Conservation (phyloP, 1,140 invertebrate species). For the Ips nitidus region DNA sequence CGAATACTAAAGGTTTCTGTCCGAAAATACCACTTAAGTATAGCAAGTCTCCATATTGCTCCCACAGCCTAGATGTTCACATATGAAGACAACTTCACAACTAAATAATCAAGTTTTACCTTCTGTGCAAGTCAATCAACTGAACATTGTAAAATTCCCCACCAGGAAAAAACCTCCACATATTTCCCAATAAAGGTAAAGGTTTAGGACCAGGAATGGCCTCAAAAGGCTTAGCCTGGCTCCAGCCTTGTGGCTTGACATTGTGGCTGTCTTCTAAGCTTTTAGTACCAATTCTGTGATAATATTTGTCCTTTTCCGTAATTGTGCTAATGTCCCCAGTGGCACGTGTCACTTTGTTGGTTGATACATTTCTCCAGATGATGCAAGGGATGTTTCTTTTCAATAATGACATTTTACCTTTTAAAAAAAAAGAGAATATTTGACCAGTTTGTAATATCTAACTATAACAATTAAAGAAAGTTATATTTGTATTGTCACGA, state of each 20-base stretch:
- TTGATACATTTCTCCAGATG: no score
- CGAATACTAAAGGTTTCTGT: constrained; percentile 17
- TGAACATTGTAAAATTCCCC: constrained; percentile 35
- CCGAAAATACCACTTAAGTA: constrained; percentile 25
- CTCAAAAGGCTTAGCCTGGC: constrained; percentile 48
- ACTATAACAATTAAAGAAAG: no score
- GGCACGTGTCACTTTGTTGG: no score
- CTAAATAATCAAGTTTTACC: constrained; percentile 5
- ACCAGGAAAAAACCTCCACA: constrained; percentile 47
- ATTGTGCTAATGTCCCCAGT: no score
- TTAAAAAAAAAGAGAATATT: no score
- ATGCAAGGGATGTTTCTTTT: no score
- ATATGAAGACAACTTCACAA: background rate
- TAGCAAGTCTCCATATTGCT: constrained; percentile 35
- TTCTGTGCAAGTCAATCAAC: constrained; percentile 29
- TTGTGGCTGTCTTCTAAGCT: constrained; percentile 3
- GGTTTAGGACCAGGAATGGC: constrained; percentile 57
- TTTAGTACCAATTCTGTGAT: constrained; percentile 17
- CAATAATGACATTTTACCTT: no score
- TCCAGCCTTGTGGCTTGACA: constrained; percentile 39
- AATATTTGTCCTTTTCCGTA: constrained; percentile 23
- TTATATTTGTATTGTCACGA: no score
- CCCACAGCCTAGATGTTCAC: constrained; percentile 22
- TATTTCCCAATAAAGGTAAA: constrained; percentile 53
- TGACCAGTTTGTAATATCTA: no score